Percentiles rank a stretch among this genome's conserved stretches.
phyloP scores from a whole-genome alignment of 2,888 invertebrate species.

The Argynnis bischoffii region DNA sequence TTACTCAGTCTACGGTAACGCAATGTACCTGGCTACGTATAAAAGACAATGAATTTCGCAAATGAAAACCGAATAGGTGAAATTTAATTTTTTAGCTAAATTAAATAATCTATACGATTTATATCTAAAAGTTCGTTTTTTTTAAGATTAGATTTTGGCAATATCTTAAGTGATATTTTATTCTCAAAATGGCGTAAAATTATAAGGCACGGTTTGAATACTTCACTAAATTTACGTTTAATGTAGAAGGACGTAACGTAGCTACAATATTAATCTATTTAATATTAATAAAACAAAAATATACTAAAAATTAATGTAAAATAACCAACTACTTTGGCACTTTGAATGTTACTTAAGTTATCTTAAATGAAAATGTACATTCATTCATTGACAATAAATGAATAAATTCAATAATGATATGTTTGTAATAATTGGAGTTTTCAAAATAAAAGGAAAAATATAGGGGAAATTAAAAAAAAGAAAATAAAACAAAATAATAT shows the following conservation, averaged over 20 bases:
- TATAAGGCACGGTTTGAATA: constrained; percentile 80
- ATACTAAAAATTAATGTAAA: constrained; percentile 29
- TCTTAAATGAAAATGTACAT: constrained; percentile 33
- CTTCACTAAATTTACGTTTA: constrained; percentile 62
- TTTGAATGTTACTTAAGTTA: constrained; percentile 33
- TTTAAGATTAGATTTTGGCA: constrained; percentile 63
- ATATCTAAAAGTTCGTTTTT: constrained; percentile 51
- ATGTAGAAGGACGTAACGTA: constrained; percentile 74
- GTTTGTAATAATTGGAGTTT: constrained; percentile 60
- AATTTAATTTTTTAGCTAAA: constrained; percentile 32
- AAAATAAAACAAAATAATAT: constrained; percentile 67
- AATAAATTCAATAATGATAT: constrained; percentile 59
- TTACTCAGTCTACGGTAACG: constrained; percentile 20
- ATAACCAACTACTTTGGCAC: constrained; percentile 44
- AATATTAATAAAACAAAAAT: constrained; percentile 37
- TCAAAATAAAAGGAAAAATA: constrained; percentile 37
- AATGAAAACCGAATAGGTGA: constrained; percentile 14
- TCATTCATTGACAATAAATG: constrained; percentile 43
- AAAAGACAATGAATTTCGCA: constrained; percentile 7
- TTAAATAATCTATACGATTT: constrained; percentile 32
- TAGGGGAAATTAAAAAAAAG: constrained; percentile 51
- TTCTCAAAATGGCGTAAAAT: constrained; percentile 78
- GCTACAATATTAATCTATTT: constrained; percentile 53
- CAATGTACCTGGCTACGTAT: constrained; percentile 17
- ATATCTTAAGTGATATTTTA: constrained; percentile 73